These are phyloP conservation scores for Drosophila rellima DNA, from an alignment of 2,888 invertebrate species.

Conservation along the genomic window DNA sequence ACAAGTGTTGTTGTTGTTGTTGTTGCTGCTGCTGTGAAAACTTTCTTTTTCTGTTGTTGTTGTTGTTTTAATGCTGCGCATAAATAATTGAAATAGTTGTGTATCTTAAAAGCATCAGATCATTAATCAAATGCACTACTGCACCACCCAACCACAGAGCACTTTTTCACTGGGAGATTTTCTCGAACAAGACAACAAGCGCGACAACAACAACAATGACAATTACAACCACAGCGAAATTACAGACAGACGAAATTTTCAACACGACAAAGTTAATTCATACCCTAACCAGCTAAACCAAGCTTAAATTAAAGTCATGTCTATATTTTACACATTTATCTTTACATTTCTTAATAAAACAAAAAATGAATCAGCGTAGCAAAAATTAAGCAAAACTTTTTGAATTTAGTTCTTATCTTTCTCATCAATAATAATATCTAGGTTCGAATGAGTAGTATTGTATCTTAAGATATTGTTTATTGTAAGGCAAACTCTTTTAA, in stretches of 20 bases:
- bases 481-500: neutral
- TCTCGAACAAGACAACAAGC: constrained; percentile 4
- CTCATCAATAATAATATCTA: neutral
- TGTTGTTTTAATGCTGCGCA: constrained; percentile 15
- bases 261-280: neutral
- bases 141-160: constrained; percentile 13
- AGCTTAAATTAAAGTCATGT: neutral
- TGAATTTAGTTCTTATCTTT: no score
- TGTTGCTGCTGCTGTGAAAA: constrained; percentile 27
- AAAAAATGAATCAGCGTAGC: no score
- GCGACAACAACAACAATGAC: constrained; percentile 9
- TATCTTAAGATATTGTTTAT: neutral
- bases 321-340: no score
- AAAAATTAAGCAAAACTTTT: no score
- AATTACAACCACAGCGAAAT: constrained; percentile 23
- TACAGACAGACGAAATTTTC: constrained; percentile 5
- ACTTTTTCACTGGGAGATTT: constrained; percentile 9
- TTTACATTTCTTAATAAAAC: no score
- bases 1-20: constrained; percentile 10
- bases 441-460: no score
- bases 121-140: constrained; percentile 49
- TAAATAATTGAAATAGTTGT: constrained; percentile 50
- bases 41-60: constrained; percentile 39
- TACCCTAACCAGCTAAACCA: neutral
- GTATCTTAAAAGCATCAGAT: constrained; percentile 40